Conservation (phyloP, 2,113 vertebrate genomes). For the Varanus komodoensis region DNA sequence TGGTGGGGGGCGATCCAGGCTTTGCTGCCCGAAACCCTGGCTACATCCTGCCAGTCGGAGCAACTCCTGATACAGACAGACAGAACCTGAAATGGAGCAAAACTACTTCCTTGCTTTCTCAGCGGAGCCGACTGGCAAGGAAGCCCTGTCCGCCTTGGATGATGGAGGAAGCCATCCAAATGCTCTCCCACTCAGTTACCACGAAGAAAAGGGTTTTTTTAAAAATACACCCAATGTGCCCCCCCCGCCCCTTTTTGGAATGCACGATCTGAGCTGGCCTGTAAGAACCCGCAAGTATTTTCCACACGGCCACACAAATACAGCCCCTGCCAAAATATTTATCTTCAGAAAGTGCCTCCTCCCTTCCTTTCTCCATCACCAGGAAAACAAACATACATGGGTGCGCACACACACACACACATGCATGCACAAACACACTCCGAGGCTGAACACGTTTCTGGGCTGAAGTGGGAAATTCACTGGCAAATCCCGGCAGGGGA, state of each 20-base stretch:
- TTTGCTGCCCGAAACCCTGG: no score
- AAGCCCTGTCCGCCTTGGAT: neutral
- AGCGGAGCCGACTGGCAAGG: neutral
- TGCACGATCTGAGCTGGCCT: neutral
- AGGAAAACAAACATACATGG: neutral
- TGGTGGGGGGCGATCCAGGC: no score
- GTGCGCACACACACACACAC: neutral
- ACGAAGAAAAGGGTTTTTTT: neutral
- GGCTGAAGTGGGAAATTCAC: neutral
- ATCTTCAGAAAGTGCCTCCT: neutral
- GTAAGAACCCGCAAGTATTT: slow-evolving; percentile 30
- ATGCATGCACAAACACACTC: no score
- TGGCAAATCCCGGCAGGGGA: neutral
- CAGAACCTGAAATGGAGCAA: neutral
- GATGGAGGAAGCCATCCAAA: neutral
- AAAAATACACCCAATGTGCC: neutral
- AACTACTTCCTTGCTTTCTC: neutral
- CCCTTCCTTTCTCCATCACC: neutral
- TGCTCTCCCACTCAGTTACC: neutral
- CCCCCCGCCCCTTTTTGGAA: neutral
- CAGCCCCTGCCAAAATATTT: neutral
- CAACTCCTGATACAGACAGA: no score
- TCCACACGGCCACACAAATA: neutral
- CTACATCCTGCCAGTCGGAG: no score
- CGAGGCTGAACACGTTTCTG: neutral